These are phyloP conservation scores for Pipistrellus nathusii DNA, from an alignment of 2,797 vertebrate species.

Conservation along the genomic window DNA sequence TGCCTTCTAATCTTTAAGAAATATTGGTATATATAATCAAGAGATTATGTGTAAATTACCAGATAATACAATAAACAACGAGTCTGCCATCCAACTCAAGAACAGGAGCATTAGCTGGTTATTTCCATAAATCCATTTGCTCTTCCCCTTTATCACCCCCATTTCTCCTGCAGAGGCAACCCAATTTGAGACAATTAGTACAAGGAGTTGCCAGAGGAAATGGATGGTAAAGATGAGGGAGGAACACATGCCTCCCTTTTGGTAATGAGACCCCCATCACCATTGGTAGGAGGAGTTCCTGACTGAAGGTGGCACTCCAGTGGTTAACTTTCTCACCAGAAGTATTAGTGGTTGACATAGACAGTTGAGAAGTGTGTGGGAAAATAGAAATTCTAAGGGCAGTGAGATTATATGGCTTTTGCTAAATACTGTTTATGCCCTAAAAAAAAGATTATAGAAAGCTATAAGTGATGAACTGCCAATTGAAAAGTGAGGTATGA, in stretches of 20 bases:
- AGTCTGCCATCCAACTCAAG: background rate
- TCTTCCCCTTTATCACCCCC: background rate
- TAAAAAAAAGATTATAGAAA: background rate
- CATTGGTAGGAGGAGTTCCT: background rate
- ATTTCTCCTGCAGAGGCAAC: background rate
- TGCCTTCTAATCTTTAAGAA: constrained; percentile 53
- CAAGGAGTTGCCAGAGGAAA: background rate
- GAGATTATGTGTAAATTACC: constrained; percentile 47
- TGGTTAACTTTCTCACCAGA: background rate
- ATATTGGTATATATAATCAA: background rate
- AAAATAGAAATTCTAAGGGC: background rate
- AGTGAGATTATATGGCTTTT: background rate
- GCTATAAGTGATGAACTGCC: background rate
- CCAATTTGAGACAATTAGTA: background rate
- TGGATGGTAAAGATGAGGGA: background rate
- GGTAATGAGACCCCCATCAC: background rate
- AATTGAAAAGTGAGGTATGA: background rate
- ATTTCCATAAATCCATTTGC: constrained; percentile 42
- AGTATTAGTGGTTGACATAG: background rate
- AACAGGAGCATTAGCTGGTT: constrained; percentile 27
- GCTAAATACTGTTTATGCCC: background rate
- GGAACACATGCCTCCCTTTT: background rate
- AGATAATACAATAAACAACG: constrained; percentile 47
- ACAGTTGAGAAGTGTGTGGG: background rate
- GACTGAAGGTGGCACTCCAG: background rate